phyloP scores from a whole-genome alignment of 2,888 invertebrate species.

The Rhodophaea formosa region DNA sequence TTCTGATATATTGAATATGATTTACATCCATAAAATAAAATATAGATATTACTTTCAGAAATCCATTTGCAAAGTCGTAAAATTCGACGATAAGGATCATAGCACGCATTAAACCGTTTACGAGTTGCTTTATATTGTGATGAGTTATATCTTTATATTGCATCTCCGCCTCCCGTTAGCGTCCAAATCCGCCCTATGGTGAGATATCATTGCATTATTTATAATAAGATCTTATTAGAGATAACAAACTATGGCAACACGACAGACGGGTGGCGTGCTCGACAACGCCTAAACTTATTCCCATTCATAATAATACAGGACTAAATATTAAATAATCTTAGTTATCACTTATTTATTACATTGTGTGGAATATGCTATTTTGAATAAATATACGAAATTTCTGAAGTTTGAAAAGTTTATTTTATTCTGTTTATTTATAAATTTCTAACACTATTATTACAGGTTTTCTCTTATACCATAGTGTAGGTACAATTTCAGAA shows the following conservation, averaged over 20 bases:
- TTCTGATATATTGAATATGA: conserved; percentile 48
- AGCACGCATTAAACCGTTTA: conserved; percentile 65
- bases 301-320: no score
- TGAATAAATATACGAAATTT: no score
- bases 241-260: conserved; percentile 21
- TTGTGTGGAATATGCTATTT: background rate
- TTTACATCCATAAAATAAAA: conserved; percentile 52
- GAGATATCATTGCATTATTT: conserved; percentile 37
- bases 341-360: conserved; percentile 3
- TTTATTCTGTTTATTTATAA: no score
- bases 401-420: no score
- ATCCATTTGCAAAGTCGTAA: conserved; percentile 71
- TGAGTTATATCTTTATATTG: conserved; percentile 65
- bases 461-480: no score
- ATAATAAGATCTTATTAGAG: conserved; percentile 32
- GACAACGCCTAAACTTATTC: background rate
- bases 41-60: conserved; percentile 68
- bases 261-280: background rate
- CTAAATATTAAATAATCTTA: no score
- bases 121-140: conserved; percentile 59
- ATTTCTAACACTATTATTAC: no score
- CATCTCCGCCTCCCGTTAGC: conserved; percentile 59
- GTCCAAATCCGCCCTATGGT: conserved; percentile 36
- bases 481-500: no score
- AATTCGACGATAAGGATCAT: conserved; percentile 68